A percentile compares a stretch with the other conserved stretches of the same genome.
Evolutionary conservation across 2,888 invertebrate genomes (phyloP).

Genomic region (Fragum fragum): DNA sequence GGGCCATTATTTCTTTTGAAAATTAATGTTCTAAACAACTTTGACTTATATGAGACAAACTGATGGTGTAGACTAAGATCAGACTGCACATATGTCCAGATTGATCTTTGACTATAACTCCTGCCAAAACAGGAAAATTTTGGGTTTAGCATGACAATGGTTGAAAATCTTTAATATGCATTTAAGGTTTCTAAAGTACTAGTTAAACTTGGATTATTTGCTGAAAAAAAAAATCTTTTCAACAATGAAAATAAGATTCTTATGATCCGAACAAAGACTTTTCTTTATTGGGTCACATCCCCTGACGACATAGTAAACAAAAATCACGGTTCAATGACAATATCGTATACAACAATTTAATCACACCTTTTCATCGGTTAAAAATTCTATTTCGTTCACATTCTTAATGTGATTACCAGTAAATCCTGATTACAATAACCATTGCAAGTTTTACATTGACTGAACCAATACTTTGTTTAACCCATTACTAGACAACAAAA

Average conservation of each 20-base stretch:
- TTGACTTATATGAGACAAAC: too few species aligned
- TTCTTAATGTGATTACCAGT: conserved; percentile 1
- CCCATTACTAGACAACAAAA: too few species aligned
- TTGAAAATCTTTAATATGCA: too few species aligned
- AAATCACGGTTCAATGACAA: conserved; percentile 1
- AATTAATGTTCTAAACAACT: too few species aligned
- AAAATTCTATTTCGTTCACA: conserved; percentile 2
- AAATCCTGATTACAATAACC: background rate
- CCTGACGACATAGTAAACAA: conserved; percentile 24
- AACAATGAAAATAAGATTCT: background rate
- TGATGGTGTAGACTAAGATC: too few species aligned
- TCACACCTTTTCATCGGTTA: background rate
- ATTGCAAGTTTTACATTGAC: background rate
- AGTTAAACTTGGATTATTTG: background rate
- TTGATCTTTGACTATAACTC: too few species aligned
- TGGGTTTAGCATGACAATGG: too few species aligned
- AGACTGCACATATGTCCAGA: too few species aligned
- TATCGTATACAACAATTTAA: conserved; percentile 12
- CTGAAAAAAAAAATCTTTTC: background rate
- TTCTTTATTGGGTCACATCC: conserved; percentile 11
- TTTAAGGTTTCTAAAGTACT: too few species aligned
- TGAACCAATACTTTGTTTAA: too few species aligned
- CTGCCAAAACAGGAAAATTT: too few species aligned
- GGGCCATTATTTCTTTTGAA: too few species aligned
- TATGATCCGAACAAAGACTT: background rate